Conservation (phyloP, 2,113 vertebrate genomes). For the Columbina picui region DNA sequence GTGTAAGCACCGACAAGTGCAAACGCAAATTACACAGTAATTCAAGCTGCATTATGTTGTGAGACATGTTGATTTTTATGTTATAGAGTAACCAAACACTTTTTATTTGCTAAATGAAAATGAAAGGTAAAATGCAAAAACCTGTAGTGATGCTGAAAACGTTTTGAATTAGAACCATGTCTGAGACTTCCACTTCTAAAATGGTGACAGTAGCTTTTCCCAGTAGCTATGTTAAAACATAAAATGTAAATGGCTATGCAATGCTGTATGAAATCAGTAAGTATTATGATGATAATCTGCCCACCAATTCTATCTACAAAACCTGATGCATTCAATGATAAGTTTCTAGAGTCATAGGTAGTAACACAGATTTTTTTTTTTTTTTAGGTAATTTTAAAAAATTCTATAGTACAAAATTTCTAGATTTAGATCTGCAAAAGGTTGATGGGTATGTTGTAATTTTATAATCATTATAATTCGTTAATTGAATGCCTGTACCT, state of each 20-base stretch:
- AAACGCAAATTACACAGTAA: background rate
- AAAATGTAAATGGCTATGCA: background rate
- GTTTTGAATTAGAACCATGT: background rate
- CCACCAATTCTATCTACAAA: background rate
- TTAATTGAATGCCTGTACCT: background rate
- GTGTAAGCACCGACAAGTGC: background rate
- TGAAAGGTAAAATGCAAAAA: background rate
- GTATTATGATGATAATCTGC: background rate
- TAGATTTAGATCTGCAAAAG: background rate
- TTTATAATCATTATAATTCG: background rate
- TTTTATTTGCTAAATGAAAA: background rate
- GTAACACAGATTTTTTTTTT: background rate
- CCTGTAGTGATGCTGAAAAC: background rate
- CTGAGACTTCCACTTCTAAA: background rate
- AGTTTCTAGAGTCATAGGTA: background rate
- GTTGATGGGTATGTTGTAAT: background rate
- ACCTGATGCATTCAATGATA: background rate
- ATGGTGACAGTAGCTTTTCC: background rate
- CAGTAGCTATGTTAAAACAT: background rate
- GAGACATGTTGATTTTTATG: background rate
- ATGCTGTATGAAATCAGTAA: background rate
- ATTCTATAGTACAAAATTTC: background rate
- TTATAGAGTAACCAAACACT: background rate
- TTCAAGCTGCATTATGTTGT: background rate
- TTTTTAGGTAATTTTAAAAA: background rate